Conservation (phyloP, 2,888 invertebrate genomes). For the Camptogramma bilineatum region DNA sequence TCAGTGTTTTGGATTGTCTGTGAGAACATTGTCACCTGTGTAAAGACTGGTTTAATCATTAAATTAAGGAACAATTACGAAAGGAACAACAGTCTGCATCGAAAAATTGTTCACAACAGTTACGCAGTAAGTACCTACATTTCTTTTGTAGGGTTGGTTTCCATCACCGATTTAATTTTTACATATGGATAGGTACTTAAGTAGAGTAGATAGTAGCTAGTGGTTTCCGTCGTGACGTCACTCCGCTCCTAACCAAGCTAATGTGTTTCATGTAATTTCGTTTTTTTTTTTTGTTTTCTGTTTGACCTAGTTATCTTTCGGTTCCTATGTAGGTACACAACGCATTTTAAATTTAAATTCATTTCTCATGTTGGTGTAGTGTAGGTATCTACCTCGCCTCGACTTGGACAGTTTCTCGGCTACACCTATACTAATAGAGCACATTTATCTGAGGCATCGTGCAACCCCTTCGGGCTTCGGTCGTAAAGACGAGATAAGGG, state of each 20-base stretch:
- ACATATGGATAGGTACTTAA: too few species aligned
- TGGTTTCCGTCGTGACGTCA: too few species aligned
- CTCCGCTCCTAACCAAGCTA: too few species aligned
- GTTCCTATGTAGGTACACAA: constrained; percentile 3
- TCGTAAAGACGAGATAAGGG: constrained; percentile 39
- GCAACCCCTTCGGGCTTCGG: constrained; percentile 38
- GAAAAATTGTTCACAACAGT: background rate
- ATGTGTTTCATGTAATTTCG: too few species aligned
- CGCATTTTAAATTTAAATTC: constrained; percentile 44
- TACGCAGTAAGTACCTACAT: background rate
- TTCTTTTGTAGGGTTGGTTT: background rate
- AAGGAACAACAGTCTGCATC: constrained; percentile 1
- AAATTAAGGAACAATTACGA: constrained; percentile 27
- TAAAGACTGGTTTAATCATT: constrained; percentile 34
- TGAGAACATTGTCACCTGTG: constrained; percentile 45
- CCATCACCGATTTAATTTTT: too few species aligned
- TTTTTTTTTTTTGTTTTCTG: constrained; percentile 14
- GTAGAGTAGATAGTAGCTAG: too few species aligned
- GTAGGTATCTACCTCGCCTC: constrained; percentile 31
- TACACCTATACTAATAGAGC: constrained; percentile 43
- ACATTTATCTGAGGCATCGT: constrained; percentile 41
- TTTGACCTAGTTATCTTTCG: constrained; percentile 17
- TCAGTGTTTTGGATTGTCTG: constrained; percentile 35
- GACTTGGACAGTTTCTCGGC: constrained; percentile 38
- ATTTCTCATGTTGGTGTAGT: constrained; percentile 38